Percentiles rank a stretch among this genome's conserved stretches.
Evolutionary conservation across 2,888 invertebrate species (phyloP).

Genomic region (Tortrix viridana): DNA sequence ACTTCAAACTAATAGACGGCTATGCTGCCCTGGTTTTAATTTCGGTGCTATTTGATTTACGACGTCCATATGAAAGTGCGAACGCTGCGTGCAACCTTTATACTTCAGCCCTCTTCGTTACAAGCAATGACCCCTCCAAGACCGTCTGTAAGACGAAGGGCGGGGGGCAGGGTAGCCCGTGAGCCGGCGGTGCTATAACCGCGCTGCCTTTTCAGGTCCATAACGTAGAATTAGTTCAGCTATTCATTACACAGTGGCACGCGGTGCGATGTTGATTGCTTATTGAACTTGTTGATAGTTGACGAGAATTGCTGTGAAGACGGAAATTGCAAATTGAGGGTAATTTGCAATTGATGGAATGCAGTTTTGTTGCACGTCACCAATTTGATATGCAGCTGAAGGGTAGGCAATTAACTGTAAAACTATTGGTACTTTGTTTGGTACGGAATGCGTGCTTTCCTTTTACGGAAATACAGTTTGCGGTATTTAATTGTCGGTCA

Average conservation of each 20-base stretch:
- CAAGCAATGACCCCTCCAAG: conserved; percentile 49
- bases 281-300: conserved; percentile 67
- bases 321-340: conserved; percentile 39
- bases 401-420: neutral
- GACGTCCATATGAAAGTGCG: conserved; percentile 72
- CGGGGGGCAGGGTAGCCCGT: conserved; percentile 51
- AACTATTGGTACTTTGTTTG: conserved; percentile 12
- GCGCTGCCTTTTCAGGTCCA: conserved; percentile 63
- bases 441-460: conserved; percentile 11
- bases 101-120: conserved; percentile 58
- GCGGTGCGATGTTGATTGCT: conserved; percentile 68
- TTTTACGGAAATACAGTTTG: conserved; percentile 4
- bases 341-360: conserved; percentile 32
- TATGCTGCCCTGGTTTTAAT: conserved; percentile 70
- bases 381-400: conserved; percentile 10
- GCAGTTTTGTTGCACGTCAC: conserved; percentile 18
- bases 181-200: conserved; percentile 50
- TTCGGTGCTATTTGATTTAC: conserved; percentile 76
- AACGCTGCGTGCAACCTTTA: conserved; percentile 66
- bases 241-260: conserved; percentile 66
- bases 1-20: conserved; percentile 73
- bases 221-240: conserved; percentile 68
- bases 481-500: conserved; percentile 40
- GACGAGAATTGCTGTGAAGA: conserved; percentile 50
- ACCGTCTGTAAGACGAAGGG: conserved; percentile 35